Evolutionary conservation across 1,140 invertebrate genomes (phyloP), one percentile per base, ranked within the genome.

Genomic region (Eupristina koningsbergeri): DNA sequence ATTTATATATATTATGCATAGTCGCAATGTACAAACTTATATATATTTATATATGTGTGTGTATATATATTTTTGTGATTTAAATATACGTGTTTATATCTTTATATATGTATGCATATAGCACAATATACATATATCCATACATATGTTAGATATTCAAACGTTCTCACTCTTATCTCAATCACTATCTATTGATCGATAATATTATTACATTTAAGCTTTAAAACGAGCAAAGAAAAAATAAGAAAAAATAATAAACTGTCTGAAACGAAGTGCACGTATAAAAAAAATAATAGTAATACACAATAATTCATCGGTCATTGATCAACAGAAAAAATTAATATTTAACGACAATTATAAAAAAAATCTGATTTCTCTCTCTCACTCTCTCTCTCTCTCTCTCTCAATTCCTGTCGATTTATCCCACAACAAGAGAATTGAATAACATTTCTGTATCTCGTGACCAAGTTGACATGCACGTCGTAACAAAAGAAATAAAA

Each of bases 101-200:
- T 88, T 82, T 86, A 87, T 89, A 86, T 87, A 85, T 85, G 87
- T 88, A 85, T 88, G 86, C 88, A 87, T 87, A 87, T 7, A 89
- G 86, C 88, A 87, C 86, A 86, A n/a, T 86, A 86, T 87, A 81
- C 34, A 86, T 88, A 84, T 86, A 88, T 88, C 86, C 86, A 85
- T 84, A 88, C 88, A 85, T 88, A 86, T 88, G 87, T 86, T 87
- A 89, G 84, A 90, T 88, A 89, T 88, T 88, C 85, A 89, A 90
- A 89, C 87, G 87, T 87, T 91, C 89, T 91, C 90, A 90, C 89
- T 91, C 90, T 88, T 90, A 88, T 91, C 79, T 84, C 87, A 89
- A 91, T 91, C 90, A 90, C 89, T 90, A 90, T 89, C 86, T 86
- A 89, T 89, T 86, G 86, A 86, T 85, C 86, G 81, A 67, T 64